Evolutionary conservation across 2,797 vertebrate genomes (phyloP), one percentile per base, ranked within the genome.

Genomic region (Megalops cyprinoides): DNA sequence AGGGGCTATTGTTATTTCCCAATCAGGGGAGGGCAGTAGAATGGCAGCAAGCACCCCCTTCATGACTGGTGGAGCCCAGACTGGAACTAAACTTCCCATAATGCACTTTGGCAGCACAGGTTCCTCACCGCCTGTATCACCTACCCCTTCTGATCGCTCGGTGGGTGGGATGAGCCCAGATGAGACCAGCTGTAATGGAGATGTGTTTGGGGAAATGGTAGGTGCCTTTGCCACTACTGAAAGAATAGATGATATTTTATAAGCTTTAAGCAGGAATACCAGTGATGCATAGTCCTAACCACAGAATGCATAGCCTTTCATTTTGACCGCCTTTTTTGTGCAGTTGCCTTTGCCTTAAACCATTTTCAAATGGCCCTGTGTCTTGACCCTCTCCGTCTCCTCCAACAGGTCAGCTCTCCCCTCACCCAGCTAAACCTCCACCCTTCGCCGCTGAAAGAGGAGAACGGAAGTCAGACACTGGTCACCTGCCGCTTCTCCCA

Each of bases 121-220:
- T 80, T 94, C 95, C 0, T 94, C 95, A 2, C 90, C 94, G 34
- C 93, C 93, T 0, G 89, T 90, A 75, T 95, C 95, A 5, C 93
- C 95, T 31, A 88, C 92, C 49, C 94, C 92, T 75, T 95, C 93
- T 0, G 95, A 96, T 81, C 90, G 87, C 56, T 95, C 94, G 0
- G 85, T 91, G 0, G 87, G 92, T 37, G 67, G 78, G 44, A 77
- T 79, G 58, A 97, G 94, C 84, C 93, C 92, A 0, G 95, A 96
- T 0, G 93, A 97, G 67, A 88, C 87, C 81, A 91, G 92, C 0
- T 92, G 92, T 0, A 88, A 87, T 0, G 92, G 92, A 14, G 92
- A 95, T 80, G 76, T 90, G 7, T 93, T 95, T 79, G 92, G 91
- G 2, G 95, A 97, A 87, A 95, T 92, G 93, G 96, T 94, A 84